Conservation (phyloP, 2,888 invertebrate species). For the Synanthedon andrenaeformis region DNA sequence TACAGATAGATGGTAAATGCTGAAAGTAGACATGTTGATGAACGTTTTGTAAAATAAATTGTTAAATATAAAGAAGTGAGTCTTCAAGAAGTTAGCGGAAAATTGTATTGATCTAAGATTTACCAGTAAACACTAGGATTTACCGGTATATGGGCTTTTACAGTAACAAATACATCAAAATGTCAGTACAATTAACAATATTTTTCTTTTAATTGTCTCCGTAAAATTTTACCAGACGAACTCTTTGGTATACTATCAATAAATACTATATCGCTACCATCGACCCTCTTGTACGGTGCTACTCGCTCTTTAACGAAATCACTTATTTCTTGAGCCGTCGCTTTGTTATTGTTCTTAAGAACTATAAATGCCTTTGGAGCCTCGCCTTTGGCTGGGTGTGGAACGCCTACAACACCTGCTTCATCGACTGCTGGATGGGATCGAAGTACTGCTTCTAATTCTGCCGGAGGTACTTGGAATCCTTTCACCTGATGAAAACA, state of each 20-base stretch:
- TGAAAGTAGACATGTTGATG: too few species aligned
- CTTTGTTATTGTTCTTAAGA: slow-evolving; percentile 12
- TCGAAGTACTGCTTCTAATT: slow-evolving; percentile 77
- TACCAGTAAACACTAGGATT: not conserved
- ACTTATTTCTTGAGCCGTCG: slow-evolving; percentile 2
- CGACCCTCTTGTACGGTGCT: slow-evolving; percentile 12
- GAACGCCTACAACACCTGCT: slow-evolving; percentile 80
- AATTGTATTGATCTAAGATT: not conserved
- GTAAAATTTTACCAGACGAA: slow-evolving; percentile 77
- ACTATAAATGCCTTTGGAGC: slow-evolving; percentile 12
- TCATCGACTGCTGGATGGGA: slow-evolving; percentile 76
- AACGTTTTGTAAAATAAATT: too few species aligned
- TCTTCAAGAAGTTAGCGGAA: too few species aligned
- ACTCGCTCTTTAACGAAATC: slow-evolving; percentile 7
- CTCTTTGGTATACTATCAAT: slow-evolving; percentile 62
- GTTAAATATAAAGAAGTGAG: too few species aligned
- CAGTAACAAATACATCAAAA: too few species aligned
- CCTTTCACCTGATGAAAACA: slow-evolving; percentile 68
- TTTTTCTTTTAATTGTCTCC: slow-evolving; percentile 54
- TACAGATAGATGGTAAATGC: too few species aligned
- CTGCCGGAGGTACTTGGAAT: slow-evolving; percentile 82
- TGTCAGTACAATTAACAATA: not conserved
- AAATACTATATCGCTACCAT: slow-evolving; percentile 17
- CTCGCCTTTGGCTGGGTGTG: slow-evolving; percentile 74
- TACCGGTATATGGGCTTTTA: not conserved